These are phyloP conservation scores for Acronicta aceris DNA, from an alignment of 2,888 invertebrate genomes.

Conservation along the genomic window DNA sequence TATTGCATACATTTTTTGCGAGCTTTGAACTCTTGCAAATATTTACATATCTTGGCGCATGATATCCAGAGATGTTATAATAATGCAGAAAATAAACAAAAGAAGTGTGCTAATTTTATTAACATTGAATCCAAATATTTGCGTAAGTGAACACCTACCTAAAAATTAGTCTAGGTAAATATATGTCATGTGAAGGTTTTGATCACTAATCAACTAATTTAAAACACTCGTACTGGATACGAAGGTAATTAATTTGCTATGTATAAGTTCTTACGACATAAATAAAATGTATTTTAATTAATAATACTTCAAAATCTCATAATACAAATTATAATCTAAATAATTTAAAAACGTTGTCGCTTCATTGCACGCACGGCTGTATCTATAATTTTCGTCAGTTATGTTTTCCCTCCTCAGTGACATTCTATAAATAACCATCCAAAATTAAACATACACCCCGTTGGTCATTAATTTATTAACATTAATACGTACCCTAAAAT, in stretches of 20 bases:
- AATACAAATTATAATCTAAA: no score
- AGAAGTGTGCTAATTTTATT: neutral
- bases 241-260: no score
- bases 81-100: neutral
- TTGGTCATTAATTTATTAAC: constrained; percentile 16
- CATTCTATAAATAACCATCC: neutral
- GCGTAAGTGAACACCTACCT: neutral
- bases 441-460: constrained; percentile 5
- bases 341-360: no score
- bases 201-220: no score
- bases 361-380: no score
- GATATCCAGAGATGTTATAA: neutral
- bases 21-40: constrained; percentile 47
- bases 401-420: neutral
- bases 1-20: constrained; percentile 19
- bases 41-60: constrained; percentile 20
- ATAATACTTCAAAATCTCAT: no score
- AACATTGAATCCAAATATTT: constrained; percentile 3
- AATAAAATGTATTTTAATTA: no score
- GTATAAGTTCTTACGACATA: no score
- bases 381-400: no score
- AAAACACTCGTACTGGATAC: no score
- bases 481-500: constrained; percentile 17
- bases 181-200: no score
- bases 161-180: no score